Base-by-base conservation (phyloP, 2,797 vertebrate genomes). In the Setipinna tenuifilis region DNA sequence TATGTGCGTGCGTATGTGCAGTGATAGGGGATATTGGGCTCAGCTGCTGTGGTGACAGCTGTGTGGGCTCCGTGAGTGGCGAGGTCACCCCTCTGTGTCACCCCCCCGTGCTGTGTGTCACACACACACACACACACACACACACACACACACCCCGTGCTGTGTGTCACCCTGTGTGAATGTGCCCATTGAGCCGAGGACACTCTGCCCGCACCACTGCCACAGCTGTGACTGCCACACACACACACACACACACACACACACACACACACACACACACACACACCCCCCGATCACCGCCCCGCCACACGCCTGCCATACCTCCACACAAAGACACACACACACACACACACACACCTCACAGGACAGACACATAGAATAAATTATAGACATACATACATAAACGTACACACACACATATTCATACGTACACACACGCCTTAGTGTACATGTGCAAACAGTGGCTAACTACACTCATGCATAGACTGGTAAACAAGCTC, bases 11-110 rank as follows among this genome's bases (percentile, higher is more conserved):
- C 31, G 35, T 19, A 11, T 21, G 16, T 16, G 28, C 68, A 75
- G 68, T 35, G 68, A 75, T 41, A 41, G 28, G 35, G 9, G 68
- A 75, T 75, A 17, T 28, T 17, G 31, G 14, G 28, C 25, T 75
- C 68, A 75, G 68, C 68, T 75, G 68, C 68, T 31, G 28, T 31
- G 16, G 68, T 35, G 68, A 75, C 68, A 75, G 68, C 68, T 75
- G 68, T 14, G 0, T 0, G 5, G 68, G 28, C 28, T 31, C 28
- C 28, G 14, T 41, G 28, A 19, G 28, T 75, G 68, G 14, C 28
- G 68, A 75, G 68, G 68, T 75, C 68, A 75, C 28, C 68, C 68
- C 68, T 75, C 28, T 54, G 7, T 54, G 50, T 41, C 2, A 41
- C 50, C 50, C 50, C 50, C 50, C 50, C 9, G 50, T 10, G 14